Evolutionary conservation across 2,113 vertebrate genomes (phyloP), one percentile per base, ranked within the genome.

Genomic region (Ammospiza caudacuta): DNA sequence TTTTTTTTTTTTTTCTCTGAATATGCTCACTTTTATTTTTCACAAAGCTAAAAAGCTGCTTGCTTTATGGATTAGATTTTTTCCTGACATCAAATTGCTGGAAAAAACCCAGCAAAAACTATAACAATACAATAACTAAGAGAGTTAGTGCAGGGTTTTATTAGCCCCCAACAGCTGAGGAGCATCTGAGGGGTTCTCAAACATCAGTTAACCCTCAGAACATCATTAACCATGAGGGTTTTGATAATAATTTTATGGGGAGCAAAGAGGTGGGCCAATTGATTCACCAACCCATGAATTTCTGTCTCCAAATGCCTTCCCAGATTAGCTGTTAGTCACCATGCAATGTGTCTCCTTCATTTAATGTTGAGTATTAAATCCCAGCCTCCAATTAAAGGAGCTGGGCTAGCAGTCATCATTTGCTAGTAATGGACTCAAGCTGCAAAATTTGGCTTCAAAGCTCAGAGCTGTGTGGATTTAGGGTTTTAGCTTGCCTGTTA

Each of bases 401-500:
- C 76, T 47, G 90, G 88, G 47, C 68, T 12, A 29, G 83, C 80
- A 11, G 2, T 83, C 5, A 5, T 54, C 79, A 35, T 80, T 66
- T 66, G 31, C 63, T 62, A 9, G 83, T 82, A 83, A 94, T 44
- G 91, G 89, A 39, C 68, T 93, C 95, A 93, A 91, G 90, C 95
- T 94, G 95, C 70, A 93, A 87, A 93, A 75, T 88, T 91, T 93
- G 95, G 54, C 86, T 85, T 57, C 82, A 47, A 37, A 80, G 80
- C 93, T 95, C 76, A 62, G 87, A 76, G 82, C 94, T 83, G 87
- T 41, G 90, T 96, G 90, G 94, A 93, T 94, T 93, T 90, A 93
- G 63, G 80, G 86, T 43, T 95, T 95, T 87, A 95, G 39, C 80
- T 89, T 9, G 29, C 79, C 92, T 3, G 0, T 90, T 88, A 92